phyloP scores from a whole-genome alignment of 2,888 invertebrate species.

The Neocrepidodera transversa region DNA sequence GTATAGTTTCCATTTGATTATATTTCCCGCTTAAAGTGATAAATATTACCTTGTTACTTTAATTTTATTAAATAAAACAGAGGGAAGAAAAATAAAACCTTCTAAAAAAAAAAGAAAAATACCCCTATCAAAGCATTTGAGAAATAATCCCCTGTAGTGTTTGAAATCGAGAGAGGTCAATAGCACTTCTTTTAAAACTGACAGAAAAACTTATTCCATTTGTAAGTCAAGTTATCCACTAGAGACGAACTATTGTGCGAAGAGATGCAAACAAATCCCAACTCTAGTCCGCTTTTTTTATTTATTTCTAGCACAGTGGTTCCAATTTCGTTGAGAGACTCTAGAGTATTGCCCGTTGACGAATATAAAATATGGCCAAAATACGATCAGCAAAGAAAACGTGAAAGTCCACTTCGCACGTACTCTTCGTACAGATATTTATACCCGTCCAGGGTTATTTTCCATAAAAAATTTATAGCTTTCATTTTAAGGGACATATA shows the following conservation, averaged over 20 bases:
- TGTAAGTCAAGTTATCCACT: conserved; percentile 18
- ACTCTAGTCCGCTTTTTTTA: conserved; percentile 37
- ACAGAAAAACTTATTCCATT: conserved; percentile 6
- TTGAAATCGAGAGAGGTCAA: neutral
- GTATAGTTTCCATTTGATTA: too few species aligned
- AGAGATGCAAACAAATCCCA: conserved; percentile 24
- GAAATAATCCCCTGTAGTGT: too few species aligned
- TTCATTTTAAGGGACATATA: conserved; percentile 16
- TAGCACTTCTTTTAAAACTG: neutral
- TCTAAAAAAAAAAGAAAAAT: too few species aligned
- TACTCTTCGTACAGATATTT: conserved; percentile 20
- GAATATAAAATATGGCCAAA: conserved; percentile 49
- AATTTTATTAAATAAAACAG: too few species aligned
- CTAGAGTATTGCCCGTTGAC: conserved; percentile 46
- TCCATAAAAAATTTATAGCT: conserved; percentile 19
- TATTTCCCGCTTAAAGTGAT: too few species aligned
- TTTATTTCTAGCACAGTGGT: conserved; percentile 45
- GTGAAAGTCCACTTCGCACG: conserved; percentile 28
- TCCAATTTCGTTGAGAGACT: conserved; percentile 48
- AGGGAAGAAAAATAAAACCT: too few species aligned
- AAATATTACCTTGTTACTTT: too few species aligned
- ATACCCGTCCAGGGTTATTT: conserved; percentile 24
- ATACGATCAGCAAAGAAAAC: conserved; percentile 29
- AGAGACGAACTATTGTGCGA: conserved; percentile 21
- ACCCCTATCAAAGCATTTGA: too few species aligned